Conservation (phyloP, 1,140 invertebrate genomes). For the Conus ventricosus region DNA sequence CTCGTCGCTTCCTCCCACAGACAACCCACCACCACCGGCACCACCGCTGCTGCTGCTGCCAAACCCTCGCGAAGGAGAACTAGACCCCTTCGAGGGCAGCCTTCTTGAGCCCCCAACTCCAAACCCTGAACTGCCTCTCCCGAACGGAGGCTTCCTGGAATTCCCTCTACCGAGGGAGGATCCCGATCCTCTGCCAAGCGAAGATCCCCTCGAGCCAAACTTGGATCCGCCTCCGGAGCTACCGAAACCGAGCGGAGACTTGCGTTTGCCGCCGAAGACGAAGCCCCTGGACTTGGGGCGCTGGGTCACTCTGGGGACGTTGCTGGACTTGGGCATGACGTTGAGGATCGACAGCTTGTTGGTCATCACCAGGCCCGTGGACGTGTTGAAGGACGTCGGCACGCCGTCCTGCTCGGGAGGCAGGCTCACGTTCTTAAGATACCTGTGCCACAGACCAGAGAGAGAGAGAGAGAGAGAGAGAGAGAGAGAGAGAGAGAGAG, state of each 20-base stretch:
- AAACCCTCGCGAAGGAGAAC: neutral
- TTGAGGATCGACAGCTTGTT: constrained; percentile 30
- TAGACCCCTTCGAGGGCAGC: neutral
- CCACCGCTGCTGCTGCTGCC: neutral
- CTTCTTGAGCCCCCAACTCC: neutral
- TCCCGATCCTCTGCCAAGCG: neutral
- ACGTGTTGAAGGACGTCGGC: neutral
- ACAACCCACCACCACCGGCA: neutral
- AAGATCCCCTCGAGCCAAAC: neutral
- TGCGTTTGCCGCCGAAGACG: neutral
- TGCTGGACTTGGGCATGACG: constrained; percentile 14
- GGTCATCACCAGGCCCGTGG: constrained; percentile 21
- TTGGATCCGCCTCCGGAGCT: neutral
- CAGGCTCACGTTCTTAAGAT: constrained; percentile 23
- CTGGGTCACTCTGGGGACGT: neutral
- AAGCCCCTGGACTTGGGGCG: too few species aligned
- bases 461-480: too few species aligned
- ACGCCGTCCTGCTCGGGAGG: neutral
- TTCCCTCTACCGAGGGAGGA: neutral
- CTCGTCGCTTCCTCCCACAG: neutral
- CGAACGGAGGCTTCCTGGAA: too few species aligned
- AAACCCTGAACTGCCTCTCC: neutral
- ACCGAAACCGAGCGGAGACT: neutral
- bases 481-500: too few species aligned
- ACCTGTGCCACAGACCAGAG: too few species aligned